Evolutionary conservation across 1,140 invertebrate genomes (phyloP), one percentile per base, ranked within the genome.

Genomic region (Drosophila sucinea): DNA sequence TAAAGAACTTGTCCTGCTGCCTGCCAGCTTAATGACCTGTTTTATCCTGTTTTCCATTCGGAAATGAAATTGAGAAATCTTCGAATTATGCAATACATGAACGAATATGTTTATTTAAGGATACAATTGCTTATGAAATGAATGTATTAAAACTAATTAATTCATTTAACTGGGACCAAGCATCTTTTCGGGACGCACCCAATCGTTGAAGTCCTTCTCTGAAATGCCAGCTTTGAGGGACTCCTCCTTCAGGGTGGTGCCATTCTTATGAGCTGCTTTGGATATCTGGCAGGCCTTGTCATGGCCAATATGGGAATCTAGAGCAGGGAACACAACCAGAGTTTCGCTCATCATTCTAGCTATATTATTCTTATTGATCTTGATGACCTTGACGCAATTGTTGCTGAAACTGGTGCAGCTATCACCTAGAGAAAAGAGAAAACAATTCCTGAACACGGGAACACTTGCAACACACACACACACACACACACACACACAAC

Each of bases 281-380:
- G 98, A 98, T 86, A 99, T 99, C 87, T 95, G 94, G 1, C 98
- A 98, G 69, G 98, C 96, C 93, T 99, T 99, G 91, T 99, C 99
- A 92, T 99, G 99, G 38, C 98, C 98, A 92, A 99, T 99, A 91
- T 99, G 96, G 0, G 98, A 98, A 94, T 99, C 99, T 7, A 99
- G 94, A 3, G 98, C 98, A 4, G 98, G 99, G 33, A 99, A 98
- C 72, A 99, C 94, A 98, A 99, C 99, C 38, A 99, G 94, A 54
- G 98, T 99, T 92, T 99, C 97, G 68, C 96, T 95, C 91, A 99
- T 93, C n/a, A 97, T 94, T 92, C 96, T 96, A 1, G 94, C 89
- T 79, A 99, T 98, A 47, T 95, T 94, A 0, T 96, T 95, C 54
- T 92, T 93, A 92, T 99, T 99, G 0, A 98, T 95, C 68, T 94